A percentile compares a stretch with the other conserved stretches of the same genome.
phyloP scores from a whole-genome alignment of 2,797 vertebrate species.

The Acanthopagrus latus region DNA sequence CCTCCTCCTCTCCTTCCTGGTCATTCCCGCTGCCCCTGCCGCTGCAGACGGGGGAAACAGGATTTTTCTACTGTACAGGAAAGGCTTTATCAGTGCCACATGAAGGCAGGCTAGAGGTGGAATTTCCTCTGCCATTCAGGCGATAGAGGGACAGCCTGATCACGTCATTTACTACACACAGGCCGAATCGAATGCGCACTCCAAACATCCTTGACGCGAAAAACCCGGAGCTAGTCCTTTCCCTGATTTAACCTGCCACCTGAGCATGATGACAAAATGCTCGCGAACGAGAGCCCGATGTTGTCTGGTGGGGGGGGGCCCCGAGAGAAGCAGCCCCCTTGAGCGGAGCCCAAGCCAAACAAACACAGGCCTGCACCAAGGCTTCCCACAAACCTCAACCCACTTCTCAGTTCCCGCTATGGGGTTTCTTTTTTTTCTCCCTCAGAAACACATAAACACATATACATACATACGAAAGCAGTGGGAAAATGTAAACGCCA shows the following conservation, averaged over 20 bases:
- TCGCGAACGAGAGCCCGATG: conserved; percentile 61
- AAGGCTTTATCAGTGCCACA: conserved; percentile 98
- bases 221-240: too few species aligned
- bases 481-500: conserved; percentile 68
- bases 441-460: conserved; percentile 75
- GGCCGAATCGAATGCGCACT: conserved; percentile 33
- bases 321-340: conserved; percentile 73
- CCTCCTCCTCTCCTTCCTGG: conserved; percentile 86
- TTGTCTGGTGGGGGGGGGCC: conserved; percentile 66
- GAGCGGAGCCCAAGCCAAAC: conserved; percentile 84
- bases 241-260: conserved; percentile 85
- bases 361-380: conserved; percentile 83
- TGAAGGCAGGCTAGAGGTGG: conserved; percentile 95
- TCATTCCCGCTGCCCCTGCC: conserved; percentile 89
- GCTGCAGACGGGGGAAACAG: conserved; percentile 93
- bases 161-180: conserved; percentile 81
- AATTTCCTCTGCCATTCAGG: conserved; percentile 96
- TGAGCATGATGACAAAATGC: conserved; percentile 84
- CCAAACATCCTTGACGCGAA: conserved; percentile 29
- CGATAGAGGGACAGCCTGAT: conserved; percentile 85
- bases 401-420: conserved; percentile 82
- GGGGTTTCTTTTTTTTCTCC: conserved; percentile 58
- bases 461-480: conserved; percentile 63
- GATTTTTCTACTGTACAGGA: conserved; percentile 98
- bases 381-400: conserved; percentile 87